Base-by-base conservation (phyloP, 2,888 invertebrate species). In the Mechanitis messenoides region DNA sequence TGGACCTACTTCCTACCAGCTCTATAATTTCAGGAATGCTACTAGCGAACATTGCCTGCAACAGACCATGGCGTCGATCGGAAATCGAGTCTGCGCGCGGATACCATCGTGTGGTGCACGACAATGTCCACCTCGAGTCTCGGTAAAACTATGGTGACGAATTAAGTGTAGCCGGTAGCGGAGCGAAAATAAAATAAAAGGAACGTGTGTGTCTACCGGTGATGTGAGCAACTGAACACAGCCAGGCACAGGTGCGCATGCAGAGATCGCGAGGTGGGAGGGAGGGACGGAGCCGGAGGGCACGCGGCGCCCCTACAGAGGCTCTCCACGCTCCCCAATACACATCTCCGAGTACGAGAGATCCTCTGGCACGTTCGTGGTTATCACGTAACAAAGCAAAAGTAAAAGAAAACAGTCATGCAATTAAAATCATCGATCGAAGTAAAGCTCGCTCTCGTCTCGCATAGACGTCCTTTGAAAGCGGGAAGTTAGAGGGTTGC, bases 21-120 rank as follows among this genome's bases (percentile, higher is more conserved):
- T 98, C 98, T 93, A 97, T 98, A 93, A 99, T 98, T 95, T 99
- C 98, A 91, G 98, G 98, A 92, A 99, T 97, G 94, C 97, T 98
- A 95, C 97, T 98, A 93, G 98, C 98, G 96, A 99, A 99, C 95
- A 98, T 97, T 93, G 98, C 98, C 98, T 98, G 95, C 92, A 95
- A 94, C 93, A 92, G 93, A 92, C 90, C 90, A 89, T 84, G 89
- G 90, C 85, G 90, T 83, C 85, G 86, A 79, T 87, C 84, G 86
- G 77, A 81, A 75, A 80, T 77, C 75, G 78, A 79, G 79, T 77
- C 77, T 72, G 80, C 78, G 77, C 82, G 81, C 83, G 84, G 79
- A 83, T 87, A 86, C 88, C 87, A 85, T 85, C 85, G 86, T 81
- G 87, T 85, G 87, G 84, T 88, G 88, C 89, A 87, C 88, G 89